phyloP scores from a whole-genome alignment of 2,797 vertebrate species.

The Tamandua tetradactyla region DNA sequence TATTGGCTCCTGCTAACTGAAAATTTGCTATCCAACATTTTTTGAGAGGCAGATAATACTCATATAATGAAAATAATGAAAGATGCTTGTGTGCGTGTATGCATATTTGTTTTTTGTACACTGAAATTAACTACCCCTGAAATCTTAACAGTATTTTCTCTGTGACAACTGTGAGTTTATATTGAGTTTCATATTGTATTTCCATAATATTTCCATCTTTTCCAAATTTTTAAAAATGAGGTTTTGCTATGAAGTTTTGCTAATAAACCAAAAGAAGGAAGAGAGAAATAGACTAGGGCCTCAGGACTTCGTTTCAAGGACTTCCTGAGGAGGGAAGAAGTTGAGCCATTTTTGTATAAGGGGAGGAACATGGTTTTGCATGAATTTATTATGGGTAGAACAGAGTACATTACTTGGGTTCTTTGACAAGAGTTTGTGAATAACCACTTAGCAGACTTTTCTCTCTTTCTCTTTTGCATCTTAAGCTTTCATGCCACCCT shows the following conservation, averaged over 20 bases:
- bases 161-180: constrained; percentile 4
- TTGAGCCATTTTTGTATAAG: background rate
- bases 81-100: background rate
- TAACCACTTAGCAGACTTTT: background rate
- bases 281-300: background rate
- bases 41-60: constrained; percentile 22
- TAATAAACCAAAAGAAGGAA: constrained; percentile 25
- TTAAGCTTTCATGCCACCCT: background rate
- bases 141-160: background rate
- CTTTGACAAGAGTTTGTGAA: background rate
- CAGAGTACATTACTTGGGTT: background rate
- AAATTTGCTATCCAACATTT: background rate
- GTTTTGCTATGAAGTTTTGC: constrained; percentile 3
- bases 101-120: background rate
- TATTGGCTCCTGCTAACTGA: constrained; percentile 2
- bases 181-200: constrained; percentile 1
- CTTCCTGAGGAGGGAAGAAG: background rate
- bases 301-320: background rate
- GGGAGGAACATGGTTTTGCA: background rate
- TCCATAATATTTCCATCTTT: background rate
- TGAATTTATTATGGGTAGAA: constrained; percentile 13
- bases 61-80: constrained; percentile 5
- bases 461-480: background rate
- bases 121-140: background rate
- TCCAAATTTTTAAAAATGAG: constrained; percentile 25